phyloP scores from a whole-genome alignment of 2,797 vertebrate genomes.

The Eptatretus atami region DNA sequence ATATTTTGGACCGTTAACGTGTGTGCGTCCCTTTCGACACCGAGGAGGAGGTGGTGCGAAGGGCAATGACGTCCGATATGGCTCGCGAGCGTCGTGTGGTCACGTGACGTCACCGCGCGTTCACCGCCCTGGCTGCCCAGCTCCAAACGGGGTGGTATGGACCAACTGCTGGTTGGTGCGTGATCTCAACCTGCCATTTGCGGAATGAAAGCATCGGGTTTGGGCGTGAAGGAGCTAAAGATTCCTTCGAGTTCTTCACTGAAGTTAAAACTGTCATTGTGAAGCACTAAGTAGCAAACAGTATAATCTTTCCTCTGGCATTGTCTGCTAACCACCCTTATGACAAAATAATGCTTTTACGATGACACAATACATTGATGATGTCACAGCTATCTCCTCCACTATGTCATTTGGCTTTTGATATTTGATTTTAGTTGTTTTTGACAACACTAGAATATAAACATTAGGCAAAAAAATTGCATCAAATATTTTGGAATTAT shows the following conservation, averaged over 20 bases:
- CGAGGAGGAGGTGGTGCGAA: constrained; percentile 46
- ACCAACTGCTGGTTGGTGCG: constrained; percentile 84
- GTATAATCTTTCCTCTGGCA: no score
- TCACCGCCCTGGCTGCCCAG: constrained; percentile 35
- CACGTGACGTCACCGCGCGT: constrained; percentile 30
- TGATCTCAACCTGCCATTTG: constrained; percentile 76
- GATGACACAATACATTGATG: no score
- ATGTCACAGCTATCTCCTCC: no score
- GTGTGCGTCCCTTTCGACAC: constrained; percentile 42
- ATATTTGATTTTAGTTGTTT: no score
- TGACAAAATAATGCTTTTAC: no score
- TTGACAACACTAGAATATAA: no score
- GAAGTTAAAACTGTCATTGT: constrained; percentile 63
- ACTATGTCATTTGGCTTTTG: no score
- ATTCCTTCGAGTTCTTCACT: constrained; percentile 79
- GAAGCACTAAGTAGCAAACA: constrained; percentile 27
- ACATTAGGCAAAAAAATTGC: no score
- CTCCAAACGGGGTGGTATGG: constrained; percentile 66
- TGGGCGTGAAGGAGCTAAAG: constrained; percentile 67
- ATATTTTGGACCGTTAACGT: constrained; percentile 81
- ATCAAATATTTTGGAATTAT: no score
- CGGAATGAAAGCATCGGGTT: constrained; percentile 66
- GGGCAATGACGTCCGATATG: constrained; percentile 51
- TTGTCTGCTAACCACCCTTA: no score
- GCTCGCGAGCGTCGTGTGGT: constrained; percentile 53